Evolutionary conservation across 2,888 invertebrate species (phyloP), one percentile per base, ranked within the genome.

Genomic region (Dyspetes luteomarginatus): DNA sequence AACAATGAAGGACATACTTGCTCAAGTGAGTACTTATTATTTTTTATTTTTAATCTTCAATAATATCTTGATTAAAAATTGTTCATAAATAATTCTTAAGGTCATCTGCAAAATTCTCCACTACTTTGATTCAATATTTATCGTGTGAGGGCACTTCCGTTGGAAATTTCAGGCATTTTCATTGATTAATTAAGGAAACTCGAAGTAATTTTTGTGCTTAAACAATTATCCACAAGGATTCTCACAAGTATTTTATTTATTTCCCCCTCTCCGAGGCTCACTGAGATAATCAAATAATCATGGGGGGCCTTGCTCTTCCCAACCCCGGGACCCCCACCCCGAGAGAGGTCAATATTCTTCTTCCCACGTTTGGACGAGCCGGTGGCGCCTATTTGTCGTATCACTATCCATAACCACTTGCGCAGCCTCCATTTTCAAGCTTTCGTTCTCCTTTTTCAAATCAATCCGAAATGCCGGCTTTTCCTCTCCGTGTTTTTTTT

Each of bases 1-100:
- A 43, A 80, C 50, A 30, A 89, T 89, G 89, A 88, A 85, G 83
- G 87, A 89, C 84, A 88, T 89, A 81, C 84, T 82, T 36, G 79
- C 83, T 19, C 88, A 86, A 83, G 88, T 88, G 83, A 87, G 88
- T 67, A 72, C 45, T 48, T 58, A 3, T 24, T 36, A 5, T 17
- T 17, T 24, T 22, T 45, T 17, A 4, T 12, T 48, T 67, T 41
- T 4, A 0, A 56, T 65, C 43, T 30, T 28, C 0, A 9, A 7
- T 41, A 5, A 26, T 56, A 22, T 60, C n/a, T 9, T 15, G 24
- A 7, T 30, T 22, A 1, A 0, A 36, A 9, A 2, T 36, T 12
- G 36, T 12, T 36, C 9, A 7, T 9, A 1, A 4, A 12, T 36
- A 36, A 36, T 36, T 36, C 3, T 7, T 4, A 12, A 36, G 36